Evolutionary conservation across 2,113 vertebrate genomes (phyloP).

Genomic region (Pristiophorus japonicus): DNA sequence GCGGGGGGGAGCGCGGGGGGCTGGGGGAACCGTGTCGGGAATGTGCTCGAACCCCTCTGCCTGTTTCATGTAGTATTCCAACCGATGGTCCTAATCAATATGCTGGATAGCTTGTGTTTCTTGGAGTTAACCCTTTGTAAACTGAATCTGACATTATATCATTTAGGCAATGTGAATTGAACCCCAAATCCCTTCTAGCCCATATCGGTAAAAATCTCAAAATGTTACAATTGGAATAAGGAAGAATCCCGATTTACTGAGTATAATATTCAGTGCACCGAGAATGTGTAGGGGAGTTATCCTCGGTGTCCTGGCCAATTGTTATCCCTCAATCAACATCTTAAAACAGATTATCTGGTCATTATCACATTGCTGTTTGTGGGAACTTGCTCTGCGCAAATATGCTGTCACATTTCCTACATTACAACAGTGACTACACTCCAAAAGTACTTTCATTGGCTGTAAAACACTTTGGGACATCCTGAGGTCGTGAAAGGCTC

Average conservation of each 20-base stretch:
- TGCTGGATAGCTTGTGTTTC: background rate
- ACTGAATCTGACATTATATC: background rate
- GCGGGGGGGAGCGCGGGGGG: no score
- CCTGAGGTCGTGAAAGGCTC: background rate
- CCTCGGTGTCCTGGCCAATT: no score
- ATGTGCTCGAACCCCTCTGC: no score
- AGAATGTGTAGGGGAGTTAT: background rate
- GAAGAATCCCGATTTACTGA: background rate
- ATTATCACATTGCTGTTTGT: background rate
- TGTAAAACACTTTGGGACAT: background rate
- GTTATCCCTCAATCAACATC: background rate
- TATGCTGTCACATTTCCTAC: background rate
- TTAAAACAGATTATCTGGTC: background rate
- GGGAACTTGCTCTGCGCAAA: background rate
- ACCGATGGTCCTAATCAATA: background rate
- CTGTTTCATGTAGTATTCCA: background rate
- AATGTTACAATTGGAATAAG: background rate
- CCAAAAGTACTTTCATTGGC: background rate
- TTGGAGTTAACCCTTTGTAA: background rate
- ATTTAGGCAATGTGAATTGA: background rate
- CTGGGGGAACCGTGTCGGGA: no score
- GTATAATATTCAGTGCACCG: background rate
- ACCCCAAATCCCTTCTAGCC: background rate
- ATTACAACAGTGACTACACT: background rate
- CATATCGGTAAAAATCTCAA: background rate